A percentile compares a stretch with the other conserved stretches of the same genome.
phyloP scores from a whole-genome alignment of 2,113 vertebrate species.

The Cricetomys ansorgei region DNA sequence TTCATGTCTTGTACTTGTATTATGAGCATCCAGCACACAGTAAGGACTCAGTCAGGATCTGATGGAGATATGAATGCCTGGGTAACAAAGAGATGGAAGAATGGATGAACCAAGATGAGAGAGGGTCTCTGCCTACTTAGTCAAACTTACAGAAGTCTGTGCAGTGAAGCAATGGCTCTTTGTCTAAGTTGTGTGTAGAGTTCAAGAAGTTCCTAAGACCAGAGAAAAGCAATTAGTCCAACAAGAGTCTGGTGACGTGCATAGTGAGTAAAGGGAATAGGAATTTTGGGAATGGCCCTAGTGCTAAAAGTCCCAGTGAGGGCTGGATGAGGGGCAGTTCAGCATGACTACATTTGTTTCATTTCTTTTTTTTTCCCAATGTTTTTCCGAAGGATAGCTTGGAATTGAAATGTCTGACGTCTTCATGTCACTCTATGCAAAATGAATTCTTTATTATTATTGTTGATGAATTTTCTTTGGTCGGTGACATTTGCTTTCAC shows the following conservation, averaged over 20 bases:
- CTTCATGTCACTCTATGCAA: not conserved
- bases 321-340: not conserved
- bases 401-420: not conserved
- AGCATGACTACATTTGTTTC: not conserved
- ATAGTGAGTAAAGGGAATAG: not conserved
- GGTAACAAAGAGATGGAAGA: not conserved
- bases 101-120: not conserved
- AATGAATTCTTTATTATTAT: not conserved
- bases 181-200: not conserved
- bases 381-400: not conserved
- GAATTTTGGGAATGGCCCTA: not conserved
- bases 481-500: not conserved
- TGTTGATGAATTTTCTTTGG: slow-evolving; percentile 31
- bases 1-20: not conserved
- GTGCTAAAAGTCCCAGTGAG: not conserved
- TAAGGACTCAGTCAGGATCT: not conserved
- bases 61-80: not conserved
- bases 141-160: not conserved
- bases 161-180: not conserved
- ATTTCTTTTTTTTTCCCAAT: not conserved
- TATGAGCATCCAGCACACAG: not conserved
- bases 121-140: not conserved
- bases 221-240: not conserved
- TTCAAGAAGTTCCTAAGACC: not conserved
- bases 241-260: not conserved